Percentiles rank a stretch among this genome's conserved stretches.
These are phyloP conservation scores for Parapristionchus giblindavisi DNA, from an alignment of 2,888 invertebrate genomes.

Conservation along the genomic window DNA sequence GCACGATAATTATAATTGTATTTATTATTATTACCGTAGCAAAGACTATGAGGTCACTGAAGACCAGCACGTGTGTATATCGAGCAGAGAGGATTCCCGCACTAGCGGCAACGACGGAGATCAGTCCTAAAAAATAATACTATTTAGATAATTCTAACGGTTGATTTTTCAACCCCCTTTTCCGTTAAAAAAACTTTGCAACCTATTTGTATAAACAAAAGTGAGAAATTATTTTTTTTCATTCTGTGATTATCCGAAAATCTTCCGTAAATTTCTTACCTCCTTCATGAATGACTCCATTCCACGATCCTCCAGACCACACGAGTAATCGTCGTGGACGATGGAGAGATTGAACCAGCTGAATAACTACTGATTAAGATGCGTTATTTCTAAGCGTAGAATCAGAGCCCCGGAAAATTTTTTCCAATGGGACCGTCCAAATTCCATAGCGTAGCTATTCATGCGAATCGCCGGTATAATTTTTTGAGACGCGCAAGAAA, in stretches of 20 bases:
- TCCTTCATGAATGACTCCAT: background rate
- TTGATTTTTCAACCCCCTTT: background rate
- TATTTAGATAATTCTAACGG: background rate
- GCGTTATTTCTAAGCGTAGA: too few species aligned
- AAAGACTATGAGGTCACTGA: conserved; percentile 32
- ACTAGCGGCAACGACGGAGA: conserved; percentile 2
- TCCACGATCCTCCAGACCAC: conserved; percentile 14
- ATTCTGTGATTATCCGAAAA: too few species aligned
- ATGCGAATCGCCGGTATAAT: too few species aligned
- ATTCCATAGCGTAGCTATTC: too few species aligned
- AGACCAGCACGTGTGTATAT: conserved; percentile 26
- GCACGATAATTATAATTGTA: background rate
- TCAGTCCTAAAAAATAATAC: background rate
- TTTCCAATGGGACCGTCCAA: too few species aligned
- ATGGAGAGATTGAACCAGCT: conserved; percentile 19
- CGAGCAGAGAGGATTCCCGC: conserved; percentile 28
- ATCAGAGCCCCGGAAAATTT: too few species aligned
- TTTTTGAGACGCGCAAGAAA: background rate
- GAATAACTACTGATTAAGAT: background rate
- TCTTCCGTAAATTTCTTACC: conserved; percentile 15
- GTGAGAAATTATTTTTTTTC: too few species aligned
- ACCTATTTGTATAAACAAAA: background rate
- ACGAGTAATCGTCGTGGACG: conserved; percentile 26
- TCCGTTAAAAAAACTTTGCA: background rate
- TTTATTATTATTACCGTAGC: conserved; percentile 6